Evolutionary conservation across 2,113 vertebrate species (phyloP), one percentile per base, ranked within the genome.

Genomic region (Kryptolebias marmoratus): DNA sequence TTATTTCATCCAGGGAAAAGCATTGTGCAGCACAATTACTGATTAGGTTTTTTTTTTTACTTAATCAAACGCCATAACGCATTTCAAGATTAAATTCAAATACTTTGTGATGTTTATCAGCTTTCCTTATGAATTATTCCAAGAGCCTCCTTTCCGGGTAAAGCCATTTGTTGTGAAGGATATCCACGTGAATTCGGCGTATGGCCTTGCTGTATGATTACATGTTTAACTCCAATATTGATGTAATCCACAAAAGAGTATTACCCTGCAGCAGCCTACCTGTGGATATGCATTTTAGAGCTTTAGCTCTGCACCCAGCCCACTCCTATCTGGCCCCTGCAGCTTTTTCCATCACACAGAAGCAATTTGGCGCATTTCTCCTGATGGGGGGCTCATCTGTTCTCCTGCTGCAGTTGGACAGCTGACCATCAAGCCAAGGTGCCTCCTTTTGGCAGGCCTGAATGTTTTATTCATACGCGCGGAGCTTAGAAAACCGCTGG

Each of bases 401-500:
- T 74, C 83, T 85, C 72, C 58, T 30, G 72, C 49, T 70, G 70
- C 79, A 59, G 75, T 75, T 59, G 82, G 87, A 76, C 81, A 64
- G 75, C 63, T 88, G 91, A 91, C 88, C 91, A 84, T 68, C 71
- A 11, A 45, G 82, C 72, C 87, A 84, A 80, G 84, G 81, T 84
- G 84, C 74, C 80, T 88, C 80, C 22, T 59, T 83, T 70, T 81
- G 75, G 85, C 59, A 16, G 31, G 61, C 58, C 65, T 47, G 18
- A n/a, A 86, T 91, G 86, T 89, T 89, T 92, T 89, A 92, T 90
- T 90, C 88, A 91, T 88, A 87, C 80, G 83, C 82, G 81, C 71
- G 50, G 75, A 84, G 81, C 73, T 70, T 73, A 56, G 81, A 73
- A 84, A 88, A 85, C 73, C 45, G 68, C 48, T 80, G 27, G 71